Conservation (phyloP, 2,113 vertebrate species). For the Mixornis gularis region DNA sequence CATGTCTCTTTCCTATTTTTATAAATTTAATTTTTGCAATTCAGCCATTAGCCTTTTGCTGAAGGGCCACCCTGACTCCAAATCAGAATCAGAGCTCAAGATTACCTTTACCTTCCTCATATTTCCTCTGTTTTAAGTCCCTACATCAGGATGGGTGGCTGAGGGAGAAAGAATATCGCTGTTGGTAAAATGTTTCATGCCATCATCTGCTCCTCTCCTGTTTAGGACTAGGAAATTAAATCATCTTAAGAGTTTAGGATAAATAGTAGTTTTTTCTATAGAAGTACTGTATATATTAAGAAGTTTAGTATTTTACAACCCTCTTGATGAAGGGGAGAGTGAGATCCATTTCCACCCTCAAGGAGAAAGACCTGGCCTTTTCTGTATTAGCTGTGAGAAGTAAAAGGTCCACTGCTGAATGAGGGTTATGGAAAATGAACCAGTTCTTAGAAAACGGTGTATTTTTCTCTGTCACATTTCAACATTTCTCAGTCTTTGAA, state of each 20-base stretch:
- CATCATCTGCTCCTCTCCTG: background rate
- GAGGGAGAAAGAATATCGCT: background rate
- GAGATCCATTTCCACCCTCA: background rate
- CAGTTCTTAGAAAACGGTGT: background rate
- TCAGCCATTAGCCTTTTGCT: constrained; percentile 7
- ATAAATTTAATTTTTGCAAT: constrained; percentile 46
- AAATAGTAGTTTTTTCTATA: background rate
- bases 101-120: constrained; percentile 53
- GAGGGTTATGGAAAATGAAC: background rate
- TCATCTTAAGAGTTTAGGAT: background rate
- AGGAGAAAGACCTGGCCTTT: background rate
- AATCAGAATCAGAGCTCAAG: constrained; percentile 12
- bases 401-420: background rate
- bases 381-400: background rate
- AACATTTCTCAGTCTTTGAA: background rate
- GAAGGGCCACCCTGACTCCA: constrained; percentile 35
- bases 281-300: background rate
- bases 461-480: background rate
- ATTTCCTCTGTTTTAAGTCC: constrained; percentile 25
- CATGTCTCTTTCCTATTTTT: constrained; percentile 29
- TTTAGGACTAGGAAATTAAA: background rate
- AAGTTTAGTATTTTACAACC: background rate
- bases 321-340: background rate
- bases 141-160: background rate
- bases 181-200: background rate